Percentiles rank a stretch among this genome's conserved stretches.
Conservation (phyloP, 2,888 invertebrate genomes). For the Zaprionus obscuricornis region DNA sequence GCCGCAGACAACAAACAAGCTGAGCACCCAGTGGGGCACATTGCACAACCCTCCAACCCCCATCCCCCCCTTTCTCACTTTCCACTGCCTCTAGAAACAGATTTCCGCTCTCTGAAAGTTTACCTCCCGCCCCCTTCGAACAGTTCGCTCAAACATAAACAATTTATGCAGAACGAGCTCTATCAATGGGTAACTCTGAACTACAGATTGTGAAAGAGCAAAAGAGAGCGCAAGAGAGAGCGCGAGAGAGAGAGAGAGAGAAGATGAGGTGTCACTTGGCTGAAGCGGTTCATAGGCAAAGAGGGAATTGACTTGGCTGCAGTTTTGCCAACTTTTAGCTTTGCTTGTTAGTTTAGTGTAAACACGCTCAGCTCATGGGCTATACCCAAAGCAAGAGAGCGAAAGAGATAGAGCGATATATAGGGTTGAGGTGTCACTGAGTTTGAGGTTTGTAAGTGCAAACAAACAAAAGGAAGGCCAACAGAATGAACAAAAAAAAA, state of each 20-base stretch:
- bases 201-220: background rate
- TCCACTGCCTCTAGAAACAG: no score
- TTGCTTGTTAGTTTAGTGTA: conserved; percentile 72
- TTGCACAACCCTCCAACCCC: conserved; percentile 24
- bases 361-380: conserved; percentile 49
- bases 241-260: background rate
- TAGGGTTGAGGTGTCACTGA: no score
- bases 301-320: conserved; percentile 51
- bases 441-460: no score
- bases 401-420: no score
- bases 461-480: no score
- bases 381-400: background rate
- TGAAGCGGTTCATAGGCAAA: background rate
- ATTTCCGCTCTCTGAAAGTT: no score
- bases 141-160: conserved; percentile 64
- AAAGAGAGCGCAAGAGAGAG: background rate
- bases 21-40: conserved; percentile 13
- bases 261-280: background rate
- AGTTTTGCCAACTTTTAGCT: conserved; percentile 69
- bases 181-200: conserved; percentile 44
- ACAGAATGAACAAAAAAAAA: no score
- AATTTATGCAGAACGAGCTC: conserved; percentile 70
- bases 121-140: background rate
- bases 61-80: background rate
- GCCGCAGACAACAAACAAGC: conserved; percentile 50